Percentiles rank a stretch among this genome's conserved stretches.
These are phyloP conservation scores for Hirudo medicinalis DNA, from an alignment of 1,140 invertebrate genomes.

Conservation along the genomic window DNA sequence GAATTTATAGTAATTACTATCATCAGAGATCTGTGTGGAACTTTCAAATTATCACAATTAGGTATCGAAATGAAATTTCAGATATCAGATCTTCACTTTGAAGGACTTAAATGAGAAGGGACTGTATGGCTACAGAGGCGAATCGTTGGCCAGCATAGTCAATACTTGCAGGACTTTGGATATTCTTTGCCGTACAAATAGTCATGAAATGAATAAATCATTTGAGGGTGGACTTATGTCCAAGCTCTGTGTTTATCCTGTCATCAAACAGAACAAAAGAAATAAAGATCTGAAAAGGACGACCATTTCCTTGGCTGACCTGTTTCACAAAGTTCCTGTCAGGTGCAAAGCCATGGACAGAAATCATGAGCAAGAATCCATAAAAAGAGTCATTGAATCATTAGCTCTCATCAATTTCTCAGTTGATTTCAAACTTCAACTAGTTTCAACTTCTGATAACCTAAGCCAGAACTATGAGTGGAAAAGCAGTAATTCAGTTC, in stretches of 20 bases:
- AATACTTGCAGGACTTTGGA: not conserved
- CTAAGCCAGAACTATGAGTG: not conserved
- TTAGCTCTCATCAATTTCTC: not conserved
- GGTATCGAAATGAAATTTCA: no score
- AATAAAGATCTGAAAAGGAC: not conserved
- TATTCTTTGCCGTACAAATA: not conserved
- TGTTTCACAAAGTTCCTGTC: slow-evolving; percentile 1
- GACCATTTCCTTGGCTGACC: not conserved
- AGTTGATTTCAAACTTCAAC: not conserved
- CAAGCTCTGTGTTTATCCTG: not conserved
- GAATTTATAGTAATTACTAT: no score
- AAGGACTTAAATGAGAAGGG: not conserved
- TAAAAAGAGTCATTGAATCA: not conserved
- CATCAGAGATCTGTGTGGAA: no score
- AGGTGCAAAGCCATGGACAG: not conserved
- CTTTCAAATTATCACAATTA: no score
- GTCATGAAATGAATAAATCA: not conserved
- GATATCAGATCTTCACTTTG: no score
- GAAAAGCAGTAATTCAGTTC: slow-evolving; percentile 1
- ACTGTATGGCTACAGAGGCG: not conserved
- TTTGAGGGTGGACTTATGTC: not conserved
- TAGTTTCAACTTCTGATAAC: not conserved
- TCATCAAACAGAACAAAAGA: not conserved
- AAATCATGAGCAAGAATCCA: not conserved
- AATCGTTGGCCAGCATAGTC: not conserved